phyloP scores from a whole-genome alignment of 2,797 vertebrate genomes.

The Sebastes goodei region DNA sequence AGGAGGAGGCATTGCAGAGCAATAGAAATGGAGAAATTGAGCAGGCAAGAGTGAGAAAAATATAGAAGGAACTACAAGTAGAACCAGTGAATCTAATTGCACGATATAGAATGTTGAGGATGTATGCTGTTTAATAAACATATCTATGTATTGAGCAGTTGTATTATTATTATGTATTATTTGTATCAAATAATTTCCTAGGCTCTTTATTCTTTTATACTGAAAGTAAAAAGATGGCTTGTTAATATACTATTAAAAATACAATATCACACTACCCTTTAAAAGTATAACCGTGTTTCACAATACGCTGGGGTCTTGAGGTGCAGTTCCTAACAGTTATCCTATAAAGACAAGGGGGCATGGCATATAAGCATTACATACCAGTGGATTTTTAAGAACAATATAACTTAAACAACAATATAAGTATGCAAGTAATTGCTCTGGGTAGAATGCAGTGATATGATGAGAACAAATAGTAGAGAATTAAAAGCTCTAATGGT shows the following conservation, averaged over 20 bases:
- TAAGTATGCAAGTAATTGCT: not conserved
- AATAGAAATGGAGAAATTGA: not conserved
- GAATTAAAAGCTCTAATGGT: not conserved
- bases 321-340: not conserved
- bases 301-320: not conserved
- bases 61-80: not conserved
- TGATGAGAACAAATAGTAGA: not conserved
- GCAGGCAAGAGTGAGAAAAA: not conserved
- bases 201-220: not conserved
- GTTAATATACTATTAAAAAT: not conserved
- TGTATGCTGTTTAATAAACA: not conserved
- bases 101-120: not conserved
- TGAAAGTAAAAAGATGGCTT: not conserved
- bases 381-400: not conserved
- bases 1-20: not conserved
- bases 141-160: not conserved
- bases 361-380: not conserved
- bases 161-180: not conserved
- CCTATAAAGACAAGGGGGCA: not conserved
- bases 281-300: conserved; percentile 2
- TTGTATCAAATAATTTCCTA: not conserved
- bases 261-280: not conserved
- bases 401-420: not conserved
- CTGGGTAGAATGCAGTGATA: not conserved
- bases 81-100: not conserved